phyloP scores from a whole-genome alignment of 2,888 invertebrate species.

The Drosophila tripunctata region DNA sequence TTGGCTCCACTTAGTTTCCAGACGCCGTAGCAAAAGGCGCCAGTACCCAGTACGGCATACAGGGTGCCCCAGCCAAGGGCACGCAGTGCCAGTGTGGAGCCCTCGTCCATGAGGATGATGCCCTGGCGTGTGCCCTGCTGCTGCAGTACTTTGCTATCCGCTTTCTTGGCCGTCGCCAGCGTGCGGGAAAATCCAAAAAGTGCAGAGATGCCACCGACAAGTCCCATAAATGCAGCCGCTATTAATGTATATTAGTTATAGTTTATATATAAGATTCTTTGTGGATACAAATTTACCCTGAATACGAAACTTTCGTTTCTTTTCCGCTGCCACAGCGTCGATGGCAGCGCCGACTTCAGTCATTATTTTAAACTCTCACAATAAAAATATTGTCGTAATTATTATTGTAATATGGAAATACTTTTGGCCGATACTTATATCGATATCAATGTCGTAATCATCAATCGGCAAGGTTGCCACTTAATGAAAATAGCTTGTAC shows the following conservation, averaged over 20 bases:
- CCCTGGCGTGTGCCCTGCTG: constrained; percentile 88
- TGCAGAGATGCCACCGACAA: constrained; percentile 88
- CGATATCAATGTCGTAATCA: not conserved
- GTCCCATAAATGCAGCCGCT: constrained; percentile 83
- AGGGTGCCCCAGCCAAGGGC: constrained; percentile 95
- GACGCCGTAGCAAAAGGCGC: constrained; percentile 91
- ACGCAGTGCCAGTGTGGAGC: constrained; percentile 90
- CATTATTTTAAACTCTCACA: constrained; percentile 14
- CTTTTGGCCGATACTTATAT: not conserved
- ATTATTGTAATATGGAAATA: not conserved
- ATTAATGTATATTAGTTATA: not conserved
- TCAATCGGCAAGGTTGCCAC: not conserved
- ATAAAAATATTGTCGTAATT: constrained; percentile 54
- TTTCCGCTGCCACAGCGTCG: constrained; percentile 63
- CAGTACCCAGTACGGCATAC: constrained; percentile 94
- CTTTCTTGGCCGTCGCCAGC: constrained; percentile 90
- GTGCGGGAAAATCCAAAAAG: constrained; percentile 93
- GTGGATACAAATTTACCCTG: constrained; percentile 48
- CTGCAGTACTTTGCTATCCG: constrained; percentile 91
- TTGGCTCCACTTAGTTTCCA: constrained; percentile 95
- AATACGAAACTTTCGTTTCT: constrained; percentile 66
- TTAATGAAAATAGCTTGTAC: not conserved
- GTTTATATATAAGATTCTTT: not conserved
- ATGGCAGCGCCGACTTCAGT: constrained; percentile 42
- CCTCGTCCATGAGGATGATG: constrained; percentile 89